These are phyloP conservation scores for Polyergus mexicanus DNA, from an alignment of 1,140 invertebrate genomes.

Conservation along the genomic window DNA sequence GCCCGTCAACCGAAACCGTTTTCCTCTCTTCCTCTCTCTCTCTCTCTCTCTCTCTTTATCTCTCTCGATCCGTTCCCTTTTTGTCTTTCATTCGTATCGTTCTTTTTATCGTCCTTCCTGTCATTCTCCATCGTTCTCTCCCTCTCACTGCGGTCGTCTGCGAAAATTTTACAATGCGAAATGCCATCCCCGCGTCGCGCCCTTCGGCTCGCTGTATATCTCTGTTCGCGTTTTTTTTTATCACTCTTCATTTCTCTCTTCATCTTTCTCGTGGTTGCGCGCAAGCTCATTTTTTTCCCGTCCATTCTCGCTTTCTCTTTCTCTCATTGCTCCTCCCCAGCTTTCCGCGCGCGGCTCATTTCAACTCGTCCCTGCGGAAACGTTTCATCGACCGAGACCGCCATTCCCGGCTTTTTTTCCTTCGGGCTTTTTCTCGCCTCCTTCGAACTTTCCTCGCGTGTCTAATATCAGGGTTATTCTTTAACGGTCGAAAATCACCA, in stretches of 20 bases:
- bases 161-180: constrained; percentile 82
- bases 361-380: constrained; percentile 79
- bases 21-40: constrained; percentile 58
- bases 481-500: constrained; percentile 43
- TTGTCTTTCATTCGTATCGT: constrained; percentile 41
- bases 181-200: constrained; percentile 76
- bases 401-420: constrained; percentile 47
- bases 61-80: constrained; percentile 55
- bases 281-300: constrained; percentile 12
- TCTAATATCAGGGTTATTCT: constrained; percentile 67
- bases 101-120: constrained; percentile 34
- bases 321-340: constrained; percentile 51
- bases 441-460: constrained; percentile 70
- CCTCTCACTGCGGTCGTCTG: constrained; percentile 72
- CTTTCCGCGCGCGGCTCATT: constrained; percentile 72
- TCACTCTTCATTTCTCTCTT: constrained; percentile 9
- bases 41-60: constrained; percentile 50
- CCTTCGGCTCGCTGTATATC: constrained; percentile 37
- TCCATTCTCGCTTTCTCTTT: constrained; percentile 21
- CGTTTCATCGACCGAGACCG: constrained; percentile 83
- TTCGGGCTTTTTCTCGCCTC: constrained; percentile 63
- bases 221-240: neutral
- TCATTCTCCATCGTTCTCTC: constrained; percentile 26
- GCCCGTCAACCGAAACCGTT: constrained; percentile 79
- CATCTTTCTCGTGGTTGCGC: constrained; percentile 37